Conservation (phyloP, 2,797 vertebrate species). For the Pelodytes ibericus region DNA sequence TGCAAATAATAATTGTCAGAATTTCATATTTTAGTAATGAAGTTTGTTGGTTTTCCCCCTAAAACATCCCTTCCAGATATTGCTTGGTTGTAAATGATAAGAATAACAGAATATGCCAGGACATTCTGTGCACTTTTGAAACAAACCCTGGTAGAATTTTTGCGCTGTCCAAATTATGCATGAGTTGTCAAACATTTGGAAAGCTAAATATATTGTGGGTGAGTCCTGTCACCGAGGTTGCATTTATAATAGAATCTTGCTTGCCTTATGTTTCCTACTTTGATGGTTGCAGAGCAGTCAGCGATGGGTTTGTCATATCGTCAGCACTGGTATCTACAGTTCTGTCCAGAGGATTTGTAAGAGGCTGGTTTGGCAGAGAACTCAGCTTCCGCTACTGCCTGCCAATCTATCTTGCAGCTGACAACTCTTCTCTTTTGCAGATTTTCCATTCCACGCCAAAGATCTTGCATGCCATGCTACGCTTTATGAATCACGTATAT, state of each 20-base stretch:
- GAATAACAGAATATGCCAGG: not conserved
- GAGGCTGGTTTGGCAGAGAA: conserved; percentile 13
- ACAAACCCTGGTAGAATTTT: conserved; percentile 7
- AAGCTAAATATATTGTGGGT: conserved; percentile 29
- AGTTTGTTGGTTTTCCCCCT: too few relatives aligned
- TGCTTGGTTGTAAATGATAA: not conserved
- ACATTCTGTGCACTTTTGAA: conserved; percentile 19
- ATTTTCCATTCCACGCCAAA: conserved; percentile 12
- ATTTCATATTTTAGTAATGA: too few relatives aligned
- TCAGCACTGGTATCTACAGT: conserved; percentile 12
- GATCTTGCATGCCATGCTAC: not conserved
- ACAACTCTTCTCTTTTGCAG: conserved; percentile 15
- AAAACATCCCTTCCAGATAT: not conserved
- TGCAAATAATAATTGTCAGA: too few relatives aligned
- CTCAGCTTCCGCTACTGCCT: not conserved
- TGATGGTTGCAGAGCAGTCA: conserved; percentile 14
- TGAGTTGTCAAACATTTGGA: conserved; percentile 33
- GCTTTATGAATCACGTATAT: not conserved
- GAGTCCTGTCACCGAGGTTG: conserved; percentile 15
- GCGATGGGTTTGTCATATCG: conserved; percentile 21
- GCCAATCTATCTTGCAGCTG: conserved; percentile 28
- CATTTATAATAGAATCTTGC: conserved; percentile 24
- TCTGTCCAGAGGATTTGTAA: conserved; percentile 33
- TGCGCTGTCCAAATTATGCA: conserved; percentile 12
- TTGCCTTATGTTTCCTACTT: conserved; percentile 3